Evolutionary conservation across 1,140 invertebrate genomes (phyloP).

Genomic region (Araneus ventricosus): DNA sequence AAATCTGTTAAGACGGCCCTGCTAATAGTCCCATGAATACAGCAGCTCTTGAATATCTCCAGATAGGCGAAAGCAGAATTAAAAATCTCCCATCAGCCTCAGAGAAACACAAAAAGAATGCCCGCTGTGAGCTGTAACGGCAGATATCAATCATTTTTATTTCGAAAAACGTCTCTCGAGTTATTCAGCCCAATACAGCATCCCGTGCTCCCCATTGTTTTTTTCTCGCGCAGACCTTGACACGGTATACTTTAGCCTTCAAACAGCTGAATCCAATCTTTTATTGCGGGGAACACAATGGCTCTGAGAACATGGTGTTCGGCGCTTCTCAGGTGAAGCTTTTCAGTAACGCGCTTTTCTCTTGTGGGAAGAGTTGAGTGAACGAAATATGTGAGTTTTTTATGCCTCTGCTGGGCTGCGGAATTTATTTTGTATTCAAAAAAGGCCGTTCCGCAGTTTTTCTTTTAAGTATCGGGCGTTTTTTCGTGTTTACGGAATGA

Average conservation of each 20-base stretch:
- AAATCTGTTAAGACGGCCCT: too few relatives aligned
- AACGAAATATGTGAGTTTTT: neutral
- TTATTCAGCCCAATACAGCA: neutral
- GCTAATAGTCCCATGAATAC: too few relatives aligned
- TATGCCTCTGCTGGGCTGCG: neutral
- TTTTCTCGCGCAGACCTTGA: neutral
- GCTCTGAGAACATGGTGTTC: neutral
- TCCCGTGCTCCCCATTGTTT: neutral
- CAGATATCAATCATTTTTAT: neutral
- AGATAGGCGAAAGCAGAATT: neutral
- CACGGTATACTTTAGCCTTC: neutral
- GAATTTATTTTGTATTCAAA: neutral
- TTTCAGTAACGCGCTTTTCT: neutral
- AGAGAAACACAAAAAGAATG: neutral
- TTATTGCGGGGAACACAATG: neutral
- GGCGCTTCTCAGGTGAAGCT: neutral
- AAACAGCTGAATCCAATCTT: neutral
- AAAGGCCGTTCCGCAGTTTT: neutral
- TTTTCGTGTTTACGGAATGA: neutral
- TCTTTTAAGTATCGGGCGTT: neutral
- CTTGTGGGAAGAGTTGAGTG: neutral
- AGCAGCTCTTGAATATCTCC: neutral
- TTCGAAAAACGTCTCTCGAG: neutral
- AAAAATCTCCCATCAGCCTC: neutral
- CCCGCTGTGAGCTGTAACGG: neutral